Percentiles rank a stretch among this genome's conserved stretches.
Evolutionary conservation across 2,888 invertebrate species (phyloP).

Genomic region (Cantharis rustica): DNA sequence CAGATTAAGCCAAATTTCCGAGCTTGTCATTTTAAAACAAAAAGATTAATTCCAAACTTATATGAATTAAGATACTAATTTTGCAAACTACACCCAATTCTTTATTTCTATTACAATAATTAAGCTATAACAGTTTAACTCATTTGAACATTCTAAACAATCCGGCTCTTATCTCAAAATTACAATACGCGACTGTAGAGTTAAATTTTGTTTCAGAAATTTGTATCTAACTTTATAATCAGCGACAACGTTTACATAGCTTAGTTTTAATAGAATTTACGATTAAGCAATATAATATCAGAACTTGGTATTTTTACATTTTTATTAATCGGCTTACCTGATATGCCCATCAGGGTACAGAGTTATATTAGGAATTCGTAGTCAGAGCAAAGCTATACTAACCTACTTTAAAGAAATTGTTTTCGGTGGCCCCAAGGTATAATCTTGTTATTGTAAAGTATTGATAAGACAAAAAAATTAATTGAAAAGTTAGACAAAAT

Average conservation of each 20-base stretch:
- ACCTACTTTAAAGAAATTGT: too few relatives aligned
- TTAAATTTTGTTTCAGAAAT: not conserved
- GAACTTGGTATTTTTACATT: not conserved
- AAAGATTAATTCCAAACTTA: conserved; percentile 23
- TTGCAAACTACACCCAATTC: conserved; percentile 11
- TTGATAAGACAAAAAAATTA: not conserved
- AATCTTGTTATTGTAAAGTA: not conserved
- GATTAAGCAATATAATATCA: not conserved
- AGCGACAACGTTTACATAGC: not conserved
- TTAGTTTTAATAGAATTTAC: not conserved
- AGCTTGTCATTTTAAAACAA: conserved; percentile 16
- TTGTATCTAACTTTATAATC: not conserved
- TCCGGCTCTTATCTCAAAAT: not conserved
- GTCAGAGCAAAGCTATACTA: too few relatives aligned
- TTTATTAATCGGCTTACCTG: not conserved
- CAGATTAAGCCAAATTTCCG: conserved; percentile 19
- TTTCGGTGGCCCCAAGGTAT: not conserved
- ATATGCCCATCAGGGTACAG: too few relatives aligned
- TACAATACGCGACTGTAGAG: not conserved
- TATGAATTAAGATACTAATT: conserved; percentile 21
- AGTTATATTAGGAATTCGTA: too few relatives aligned
- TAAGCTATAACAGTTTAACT: not conserved
- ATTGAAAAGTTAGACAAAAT: not conserved
- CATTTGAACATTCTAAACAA: not conserved
- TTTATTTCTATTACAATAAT: conserved; percentile 17